Evolutionary conservation across 2,797 vertebrate genomes (phyloP), one percentile per base, ranked within the genome.

Genomic region (Pteronotus mesoamericanus): DNA sequence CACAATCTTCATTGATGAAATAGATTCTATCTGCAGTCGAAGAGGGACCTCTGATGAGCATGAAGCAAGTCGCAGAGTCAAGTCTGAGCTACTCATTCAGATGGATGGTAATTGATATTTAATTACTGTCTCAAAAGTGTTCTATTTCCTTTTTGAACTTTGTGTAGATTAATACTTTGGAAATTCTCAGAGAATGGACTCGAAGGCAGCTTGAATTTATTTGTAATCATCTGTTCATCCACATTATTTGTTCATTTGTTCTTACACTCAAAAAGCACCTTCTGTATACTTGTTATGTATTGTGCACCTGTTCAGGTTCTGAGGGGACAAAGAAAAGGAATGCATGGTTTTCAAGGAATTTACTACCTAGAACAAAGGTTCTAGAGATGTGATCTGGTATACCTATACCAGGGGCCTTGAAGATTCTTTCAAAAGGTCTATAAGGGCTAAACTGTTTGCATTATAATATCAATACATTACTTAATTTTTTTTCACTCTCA

Each of bases 1-100:
- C 32, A 99, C 99, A 0, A 99, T 99, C 98, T 99, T 99, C 98
- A 99, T 99, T 84, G 99, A 99, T 42, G 99, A 99, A 98, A 99
- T 99, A 3, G 99, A 99, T 98, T 99, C 99, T 59, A 99, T 99
- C 97, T 99, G 99, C 96, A 99, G 99, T 94, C 99, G 99, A 80
- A 99, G 99, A 97, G 99, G 99, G 94, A 99, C 99, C 0, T 99
- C 99, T 0, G 99, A 99, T 0, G 99, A 99, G 48, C 99, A 99
- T 0, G 99, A 99, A 97, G 99, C 99, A 87, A 99, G 99, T 97
- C 99, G 99, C 83, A 98, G 99, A 97, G 99, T 99, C 96, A 99
- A 99, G 98, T 99, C 99, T 7, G 99, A 99, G 92, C 99, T 99
- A 51, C 99, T 99, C 80, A 98, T 99, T 97, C 99, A 99, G 98